Base-by-base conservation (phyloP, 2,797 vertebrate genomes). In the Xenentodon cancila region DNA sequence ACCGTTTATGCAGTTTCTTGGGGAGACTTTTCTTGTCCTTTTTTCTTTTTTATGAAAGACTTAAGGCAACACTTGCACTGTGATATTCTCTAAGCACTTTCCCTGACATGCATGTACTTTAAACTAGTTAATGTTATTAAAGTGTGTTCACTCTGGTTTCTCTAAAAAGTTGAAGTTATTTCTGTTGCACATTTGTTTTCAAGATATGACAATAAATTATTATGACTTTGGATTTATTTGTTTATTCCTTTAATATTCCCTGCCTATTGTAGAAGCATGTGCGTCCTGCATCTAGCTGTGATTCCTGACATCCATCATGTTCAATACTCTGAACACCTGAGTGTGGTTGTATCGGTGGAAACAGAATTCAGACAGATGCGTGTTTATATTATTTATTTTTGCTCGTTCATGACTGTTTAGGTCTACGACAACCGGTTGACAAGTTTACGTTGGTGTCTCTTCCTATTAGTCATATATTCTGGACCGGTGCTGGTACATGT, bases 351-450 rank as follows among this genome's bases (percentile, higher is more conserved):
- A 30, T 30, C 4, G 7, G 7, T 30, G 30, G 7, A 30, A 30
- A 30, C 30, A 30, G 30, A 30, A 30, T 40, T 40, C 37, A 40
- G 13, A 16, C 13, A 40, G 30, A 30, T 30, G 30, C 30, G 4
- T 5, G 37, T 64, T 76, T 59, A 50, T 61, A 5, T 62, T n/a
- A 40, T 92, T 91, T 91, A 90, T 40, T 91, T 93, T 74, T 53
- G 53, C 53, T 71, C 49, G 18, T 47, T 71, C 8, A 59, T 81
- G 25, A 71, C 32, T 74, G 43, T 63, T 69, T n/a, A 37, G 27
- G 20, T 70, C 60, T 46, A 71, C 66, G 71, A 53, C 21, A 81
- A 75, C 59, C 49, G 18, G 44, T 76, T 73, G 20, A 53, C 75
- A 65, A 72, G 64, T 75, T 71, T 25, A 68, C 45, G 5, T 53